Evolutionary conservation across 2,113 vertebrate species (phyloP).

Genomic region (Scomber colias): DNA sequence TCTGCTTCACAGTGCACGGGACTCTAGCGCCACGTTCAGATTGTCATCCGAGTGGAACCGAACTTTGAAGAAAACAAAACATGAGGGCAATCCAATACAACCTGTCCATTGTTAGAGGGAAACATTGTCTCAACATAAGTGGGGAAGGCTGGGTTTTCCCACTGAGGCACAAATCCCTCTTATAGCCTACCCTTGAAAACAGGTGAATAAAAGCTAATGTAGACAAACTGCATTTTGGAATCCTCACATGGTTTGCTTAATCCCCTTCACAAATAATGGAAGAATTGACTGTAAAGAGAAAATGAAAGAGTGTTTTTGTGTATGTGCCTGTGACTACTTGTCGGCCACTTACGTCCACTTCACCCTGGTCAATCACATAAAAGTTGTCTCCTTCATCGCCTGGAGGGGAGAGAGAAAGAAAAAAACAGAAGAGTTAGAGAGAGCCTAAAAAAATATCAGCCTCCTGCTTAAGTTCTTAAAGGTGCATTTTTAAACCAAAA

Average conservation of each 20-base stretch:
- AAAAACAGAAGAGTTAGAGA: slow-evolving; percentile 21
- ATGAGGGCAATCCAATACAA: slow-evolving; percentile 62
- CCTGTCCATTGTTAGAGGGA: slow-evolving; percentile 59
- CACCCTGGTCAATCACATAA: slow-evolving; percentile 97
- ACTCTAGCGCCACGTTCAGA: slow-evolving; percentile 64
- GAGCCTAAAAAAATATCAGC: slow-evolving; percentile 8
- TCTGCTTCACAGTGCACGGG: slow-evolving; percentile 32
- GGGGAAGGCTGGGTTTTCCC: slow-evolving; percentile 44
- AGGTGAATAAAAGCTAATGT: slow-evolving; percentile 12
- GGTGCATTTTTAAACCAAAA: slow-evolving; percentile 36
- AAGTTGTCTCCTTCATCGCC: slow-evolving; percentile 99
- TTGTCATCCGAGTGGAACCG: slow-evolving; percentile 73
- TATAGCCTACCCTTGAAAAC: not conserved
- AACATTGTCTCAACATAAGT: slow-evolving; percentile 55
- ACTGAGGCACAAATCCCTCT: slow-evolving; percentile 25
- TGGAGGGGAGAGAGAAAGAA: slow-evolving; percentile 73
- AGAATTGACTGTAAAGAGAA: not conserved
- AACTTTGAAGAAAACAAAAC: slow-evolving; percentile 68
- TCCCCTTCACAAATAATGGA: too few relatives aligned
- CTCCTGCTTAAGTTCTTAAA: slow-evolving; percentile 22
- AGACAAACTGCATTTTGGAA: not conserved
- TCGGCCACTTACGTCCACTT: slow-evolving; percentile 93
- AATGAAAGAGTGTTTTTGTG: slow-evolving; percentile 3
- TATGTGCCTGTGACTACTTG: slow-evolving; percentile 31
- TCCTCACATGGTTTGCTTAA: slow-evolving; percentile 1